Conservation (phyloP, 2,888 invertebrate genomes). For the Theodoxus fluviatilis region DNA sequence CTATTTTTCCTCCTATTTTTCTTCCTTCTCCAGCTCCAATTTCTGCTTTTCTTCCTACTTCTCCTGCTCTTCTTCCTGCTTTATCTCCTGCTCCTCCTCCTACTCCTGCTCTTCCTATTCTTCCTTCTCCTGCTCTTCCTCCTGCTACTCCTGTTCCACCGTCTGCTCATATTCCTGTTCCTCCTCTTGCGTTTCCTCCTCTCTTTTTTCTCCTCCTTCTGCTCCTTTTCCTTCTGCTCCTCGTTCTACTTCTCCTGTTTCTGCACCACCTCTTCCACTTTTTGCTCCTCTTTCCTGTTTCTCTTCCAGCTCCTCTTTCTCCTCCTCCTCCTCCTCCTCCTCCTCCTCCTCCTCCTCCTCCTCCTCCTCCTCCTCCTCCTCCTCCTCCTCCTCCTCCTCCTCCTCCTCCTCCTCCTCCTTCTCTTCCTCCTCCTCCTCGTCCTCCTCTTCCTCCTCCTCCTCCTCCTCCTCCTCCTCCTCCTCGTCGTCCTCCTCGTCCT, state of each 20-base stretch:
- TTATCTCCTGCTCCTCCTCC: no score
- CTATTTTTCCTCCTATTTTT: no score
- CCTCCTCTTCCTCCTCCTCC: neutral
- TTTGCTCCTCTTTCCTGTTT: neutral
- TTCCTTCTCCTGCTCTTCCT: no score
- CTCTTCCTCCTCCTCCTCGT: neutral
- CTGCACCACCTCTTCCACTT: no score
- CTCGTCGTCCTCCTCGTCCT: no score
- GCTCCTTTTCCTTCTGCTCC: neutral
- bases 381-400: neutral
- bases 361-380: slow-evolving; percentile 1
- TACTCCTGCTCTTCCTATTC: no score
- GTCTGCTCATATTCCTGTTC: no score
- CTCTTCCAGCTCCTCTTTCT: neutral
- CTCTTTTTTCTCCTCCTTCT: neutral
- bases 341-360: neutral
- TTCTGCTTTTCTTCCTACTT: neutral
- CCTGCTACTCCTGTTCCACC: no score
- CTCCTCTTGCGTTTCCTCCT: no score
- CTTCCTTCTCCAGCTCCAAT: no score
- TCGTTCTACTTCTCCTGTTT: neutral
- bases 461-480: neutral
- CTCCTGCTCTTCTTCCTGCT: neutral
- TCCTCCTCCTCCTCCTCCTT: neutral
- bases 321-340: neutral